Evolutionary conservation across 2,113 vertebrate species (phyloP), one percentile per base, ranked within the genome.

Genomic region (Embiotoca jacksoni): DNA sequence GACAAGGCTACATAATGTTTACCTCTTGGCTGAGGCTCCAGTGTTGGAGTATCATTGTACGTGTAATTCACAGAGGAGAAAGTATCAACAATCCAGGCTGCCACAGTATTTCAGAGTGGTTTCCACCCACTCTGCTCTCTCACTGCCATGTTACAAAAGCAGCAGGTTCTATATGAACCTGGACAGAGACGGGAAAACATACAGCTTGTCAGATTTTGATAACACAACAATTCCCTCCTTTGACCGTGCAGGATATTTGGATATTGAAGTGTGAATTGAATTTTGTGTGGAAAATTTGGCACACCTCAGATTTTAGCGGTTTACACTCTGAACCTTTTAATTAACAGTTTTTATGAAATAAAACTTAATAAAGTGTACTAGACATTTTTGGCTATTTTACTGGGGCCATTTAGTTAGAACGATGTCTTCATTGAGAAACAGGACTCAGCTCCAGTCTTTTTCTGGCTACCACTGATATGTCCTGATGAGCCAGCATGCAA

Each of bases 81-180:
- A 65, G 41, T 68, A 72, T 72, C 72, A 84, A 75, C 60, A 64
- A 66, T 59, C 33, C 31, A 37, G 49, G 71, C 67, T 35, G 68
- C 58, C 35, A 71, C 55, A 58, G 39, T 55, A 66, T 60, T 81
- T 66, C 46, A 71, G 66, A 87, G 82, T 80, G 71, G 72, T 64
- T 70, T 68, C 1, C 59, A 56, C 72, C 76, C 54, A 62, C 39
- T 37, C 31, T 35, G 13, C 47, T 23, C 39, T 35, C 39, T 80
- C 32, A 23, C 41, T 60, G 54, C 37, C 8, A 31, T 57, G 41
- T 74, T 79, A 58, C 32, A 64, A 37, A 75, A 78, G 23, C 70
- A 70, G 67, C 32, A 35, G 39, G 13, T 80, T 80, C 5, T 46
- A 56, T 35, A 70, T 33, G 11, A 72, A 50, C 16, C 52, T 67